Percentiles rank a stretch among this genome's conserved stretches.
phyloP scores from a whole-genome alignment of 2,888 invertebrate genomes.

The Trissolcus brochymenae region DNA sequence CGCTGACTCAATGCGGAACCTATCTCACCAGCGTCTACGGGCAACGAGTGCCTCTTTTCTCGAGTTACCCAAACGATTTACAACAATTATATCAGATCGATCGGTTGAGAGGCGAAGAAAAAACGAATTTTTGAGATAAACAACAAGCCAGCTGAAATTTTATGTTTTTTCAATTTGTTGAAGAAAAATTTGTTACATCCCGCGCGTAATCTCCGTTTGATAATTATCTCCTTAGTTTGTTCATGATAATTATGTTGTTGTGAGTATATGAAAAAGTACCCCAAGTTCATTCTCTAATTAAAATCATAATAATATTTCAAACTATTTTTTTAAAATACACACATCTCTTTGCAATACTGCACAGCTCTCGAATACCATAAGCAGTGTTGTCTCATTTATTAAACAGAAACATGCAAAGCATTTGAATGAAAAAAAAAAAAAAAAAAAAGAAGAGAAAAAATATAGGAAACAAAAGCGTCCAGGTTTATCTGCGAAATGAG shows the following conservation, averaged over 20 bases:
- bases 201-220: not conserved
- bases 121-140: too few species aligned
- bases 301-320: slow-evolving; percentile 14
- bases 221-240: not conserved
- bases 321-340: slow-evolving; percentile 22
- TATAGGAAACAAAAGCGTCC: slow-evolving; percentile 17
- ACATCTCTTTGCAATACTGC: slow-evolving; percentile 7
- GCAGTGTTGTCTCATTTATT: slow-evolving; percentile 31
- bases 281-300: slow-evolving; percentile 16
- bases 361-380: slow-evolving; percentile 16
- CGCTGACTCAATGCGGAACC: slow-evolving; percentile 56
- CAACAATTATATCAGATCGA: slow-evolving; percentile 31
- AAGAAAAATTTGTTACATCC: not conserved
- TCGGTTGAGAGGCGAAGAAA: slow-evolving; percentile 11
- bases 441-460: not conserved
- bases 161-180: not conserved
- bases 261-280: slow-evolving; percentile 1
- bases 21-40: slow-evolving; percentile 36
- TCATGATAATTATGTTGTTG: slow-evolving; percentile 11
- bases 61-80: slow-evolving; percentile 29
- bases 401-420: slow-evolving; percentile 27
- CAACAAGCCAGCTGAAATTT: too few species aligned
- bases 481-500: slow-evolving; percentile 21
- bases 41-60: slow-evolving; percentile 18
- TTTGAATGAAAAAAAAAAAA: slow-evolving; percentile 11